A percentile compares a stretch with the other conserved stretches of the same genome.
Evolutionary conservation across 1,140 invertebrate genomes (phyloP).

Genomic region (Paraescarpia echinospica): DNA sequence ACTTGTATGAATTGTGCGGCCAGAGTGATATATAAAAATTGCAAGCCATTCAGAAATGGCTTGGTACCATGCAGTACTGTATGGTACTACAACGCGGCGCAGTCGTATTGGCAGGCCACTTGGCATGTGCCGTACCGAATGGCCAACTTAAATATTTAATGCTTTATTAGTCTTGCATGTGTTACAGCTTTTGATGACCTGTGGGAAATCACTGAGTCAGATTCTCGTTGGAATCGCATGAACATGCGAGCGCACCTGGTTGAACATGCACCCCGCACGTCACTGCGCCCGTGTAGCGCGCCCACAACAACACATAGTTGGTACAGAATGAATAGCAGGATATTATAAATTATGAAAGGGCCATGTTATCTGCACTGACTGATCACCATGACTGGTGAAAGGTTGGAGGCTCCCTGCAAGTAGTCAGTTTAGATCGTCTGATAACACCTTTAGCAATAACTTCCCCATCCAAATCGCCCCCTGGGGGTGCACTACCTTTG

Average conservation of each 20-base stretch:
- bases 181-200: neutral
- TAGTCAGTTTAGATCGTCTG: neutral
- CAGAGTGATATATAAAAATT: neutral
- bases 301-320: neutral
- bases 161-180: neutral
- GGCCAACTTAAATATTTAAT: neutral
- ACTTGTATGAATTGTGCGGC: no score
- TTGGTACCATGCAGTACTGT: neutral
- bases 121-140: neutral
- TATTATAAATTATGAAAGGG: neutral
- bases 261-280: neutral
- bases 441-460: neutral
- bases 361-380: neutral
- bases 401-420: neutral
- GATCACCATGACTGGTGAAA: neutral
- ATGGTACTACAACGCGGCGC: neutral
- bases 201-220: neutral
- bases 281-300: neutral
- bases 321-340: neutral
- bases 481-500: neutral
- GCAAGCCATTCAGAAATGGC: neutral
- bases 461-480: neutral
- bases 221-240: neutral
- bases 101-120: neutral
- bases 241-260: neutral